These are phyloP conservation scores for Upupa epops DNA, from an alignment of 2,113 vertebrate genomes.

Conservation along the genomic window DNA sequence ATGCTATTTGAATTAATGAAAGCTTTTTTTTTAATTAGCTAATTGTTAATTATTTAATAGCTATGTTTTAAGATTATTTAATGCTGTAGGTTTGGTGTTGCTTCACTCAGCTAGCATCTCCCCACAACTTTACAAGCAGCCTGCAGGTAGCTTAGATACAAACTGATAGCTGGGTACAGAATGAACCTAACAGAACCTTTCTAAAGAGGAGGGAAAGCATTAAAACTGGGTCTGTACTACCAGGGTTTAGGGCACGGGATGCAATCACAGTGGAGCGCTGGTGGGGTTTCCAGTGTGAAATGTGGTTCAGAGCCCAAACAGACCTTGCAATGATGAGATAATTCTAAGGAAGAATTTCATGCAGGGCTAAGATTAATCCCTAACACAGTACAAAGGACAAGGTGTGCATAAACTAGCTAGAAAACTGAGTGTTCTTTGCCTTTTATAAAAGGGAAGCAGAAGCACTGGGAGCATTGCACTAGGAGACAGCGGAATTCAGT, in stretches of 20 bases:
- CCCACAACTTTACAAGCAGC: not conserved
- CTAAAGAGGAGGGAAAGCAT: not conserved
- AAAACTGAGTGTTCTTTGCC: not conserved
- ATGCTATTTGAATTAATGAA: no score
- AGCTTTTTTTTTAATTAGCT: no score
- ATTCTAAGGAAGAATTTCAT: not conserved
- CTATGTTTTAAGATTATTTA: no score
- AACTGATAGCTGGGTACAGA: rapidly evolving
- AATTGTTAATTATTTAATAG: no score
- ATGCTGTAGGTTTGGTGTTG: no score
- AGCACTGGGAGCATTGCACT: not conserved
- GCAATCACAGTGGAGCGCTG: not conserved
- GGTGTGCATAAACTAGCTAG: not conserved
- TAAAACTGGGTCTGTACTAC: not conserved
- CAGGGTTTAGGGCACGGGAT: not conserved
- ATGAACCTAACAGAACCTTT: not conserved
- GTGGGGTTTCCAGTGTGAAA: not conserved
- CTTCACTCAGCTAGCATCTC: not conserved
- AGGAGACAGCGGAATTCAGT: not conserved
- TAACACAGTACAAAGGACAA: not conserved
- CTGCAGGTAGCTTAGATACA: not conserved
- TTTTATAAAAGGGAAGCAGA: not conserved
- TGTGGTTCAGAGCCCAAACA: not conserved
- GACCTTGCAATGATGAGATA: not conserved
- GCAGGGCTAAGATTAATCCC: not conserved